Base-by-base conservation (phyloP, 2,797 vertebrate species). In the Bufotes viridis region DNA sequence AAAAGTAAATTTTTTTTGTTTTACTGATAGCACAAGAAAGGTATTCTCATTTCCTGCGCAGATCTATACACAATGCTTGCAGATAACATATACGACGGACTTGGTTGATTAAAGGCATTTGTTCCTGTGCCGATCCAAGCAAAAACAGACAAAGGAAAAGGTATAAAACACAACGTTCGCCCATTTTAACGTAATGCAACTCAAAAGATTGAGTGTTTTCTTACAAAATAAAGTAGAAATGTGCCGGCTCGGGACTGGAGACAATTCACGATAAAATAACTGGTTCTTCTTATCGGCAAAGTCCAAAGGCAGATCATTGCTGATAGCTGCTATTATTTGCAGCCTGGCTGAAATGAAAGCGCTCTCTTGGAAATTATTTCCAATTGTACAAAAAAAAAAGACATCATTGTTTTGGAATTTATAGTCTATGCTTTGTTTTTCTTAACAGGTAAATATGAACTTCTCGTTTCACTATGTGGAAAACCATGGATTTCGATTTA, bases 271-370 rank as follows among this genome's bases (percentile, higher is more conserved):
- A 42, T 57, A 51, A 74, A 74, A 81, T 61, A 88, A 79, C 76
- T 61, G 20, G 76, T 57, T 85, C 82, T 88, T 49, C 60, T 78
- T 84, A 88, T 88, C 87, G n/a, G 78, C 78, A 17, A 84, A 81
- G 82, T 85, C 76, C 87, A 88, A 85, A 88, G 82, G 51, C 67
- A 61, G 87, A 88, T 88, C 87, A 14, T 17, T n/a, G 24, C 78
- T 69, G 87, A 88, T 88, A 88, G 61, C 55, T 10, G 29, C 67
- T 61, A 65, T 88, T 88, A 88, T 88, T 81, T 81, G 82, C 58
- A 63, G 87, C 82, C 60, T 15, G 34, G 55, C 87, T 85, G 87
- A 81, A 88, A 88, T 85, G 42, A 82, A 88, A 85, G 67, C 76
- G 1, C 42, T 22, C 81, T 82, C 57, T 63, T 80, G 87, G 67